Evolutionary conservation across 1,140 invertebrate species (phyloP), one percentile per base, ranked within the genome.

Genomic region (Delia radicum): DNA sequence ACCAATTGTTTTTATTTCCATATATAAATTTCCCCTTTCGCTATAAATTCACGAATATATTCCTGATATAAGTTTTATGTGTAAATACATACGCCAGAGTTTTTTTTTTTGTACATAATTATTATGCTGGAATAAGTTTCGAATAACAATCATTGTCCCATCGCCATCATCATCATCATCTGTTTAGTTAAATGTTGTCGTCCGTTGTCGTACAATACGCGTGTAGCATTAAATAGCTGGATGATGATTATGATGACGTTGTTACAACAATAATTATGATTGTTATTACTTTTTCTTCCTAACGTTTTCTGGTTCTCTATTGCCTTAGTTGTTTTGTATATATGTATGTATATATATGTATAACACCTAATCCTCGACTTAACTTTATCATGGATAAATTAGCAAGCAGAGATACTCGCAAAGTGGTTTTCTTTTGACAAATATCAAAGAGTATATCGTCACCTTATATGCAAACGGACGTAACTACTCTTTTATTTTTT

Each of bases 221-320:
- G 48, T 55, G n/a, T 55, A 55, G 48, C 48, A 55, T 55, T 55
- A 55, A 55, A 55, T 18, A 55, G 18, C 21, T 21, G n/a, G n/a
- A 42, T 24, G 48, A 55, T n/a, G n/a, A 55, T 10, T 5, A 55
- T 21, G 21, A 55, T 55, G 48, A 55, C 48, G 18, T n/a, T 55
- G 48, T 55, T 55, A 55, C 48, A 55, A 55, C 24, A 55, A 55
- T 55, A 55, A 55, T 55, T 55, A 55, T 55, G 48, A 55, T 55
- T 55, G n/a, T 55, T 55, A 55, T 55, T 55, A 21, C 24, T 24
- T 2, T 55, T 21, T 55, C n/a, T 37, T 3, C 13, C 13, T 37
- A 55, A 21, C 18, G 46, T 55, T 37, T 37, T 13, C 33, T 7
- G 13, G 3, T 37, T 37, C 33, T 37, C 13, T 10, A 37, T 13